A percentile compares a stretch with the other conserved stretches of the same genome.
Evolutionary conservation across 2,888 invertebrate genomes (phyloP).

Genomic region (Oegoconia quadripuncta): DNA sequence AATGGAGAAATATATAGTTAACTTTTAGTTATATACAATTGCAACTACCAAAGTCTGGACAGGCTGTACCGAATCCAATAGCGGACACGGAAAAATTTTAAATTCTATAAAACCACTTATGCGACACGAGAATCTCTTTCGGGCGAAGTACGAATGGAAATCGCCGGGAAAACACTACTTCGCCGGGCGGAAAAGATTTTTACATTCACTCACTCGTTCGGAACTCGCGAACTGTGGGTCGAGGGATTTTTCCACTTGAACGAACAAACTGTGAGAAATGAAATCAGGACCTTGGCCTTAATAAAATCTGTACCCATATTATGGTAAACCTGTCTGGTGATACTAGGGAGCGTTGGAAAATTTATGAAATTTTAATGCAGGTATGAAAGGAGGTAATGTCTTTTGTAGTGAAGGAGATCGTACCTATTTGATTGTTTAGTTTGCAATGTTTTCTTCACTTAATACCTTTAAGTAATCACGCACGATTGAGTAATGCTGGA

Average conservation of each 20-base stretch:
- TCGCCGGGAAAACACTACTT: slow-evolving; percentile 46
- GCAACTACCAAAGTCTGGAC: slow-evolving; percentile 1
- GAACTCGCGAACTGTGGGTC: slow-evolving; percentile 7
- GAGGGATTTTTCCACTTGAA: slow-evolving; percentile 2
- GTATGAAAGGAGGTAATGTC: too few species aligned
- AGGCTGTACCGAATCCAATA: slow-evolving; percentile 2
- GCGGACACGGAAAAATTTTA: slow-evolving; percentile 12
- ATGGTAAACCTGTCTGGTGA: not conserved
- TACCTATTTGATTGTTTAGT: too few species aligned
- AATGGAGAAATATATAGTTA: too few species aligned
- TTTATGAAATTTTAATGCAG: too few species aligned
- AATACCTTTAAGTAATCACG: too few species aligned
- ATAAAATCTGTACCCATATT: not conserved
- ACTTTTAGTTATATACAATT: not conserved
- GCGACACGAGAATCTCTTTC: slow-evolving; percentile 18
- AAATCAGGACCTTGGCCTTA: slow-evolving; percentile 3
- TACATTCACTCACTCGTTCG: slow-evolving; percentile 28
- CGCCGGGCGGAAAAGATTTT: slow-evolving; percentile 38
- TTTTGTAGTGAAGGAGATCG: too few species aligned
- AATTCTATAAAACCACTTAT: slow-evolving; percentile 24
- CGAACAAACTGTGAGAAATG: slow-evolving; percentile 4
- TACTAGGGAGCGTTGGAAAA: not conserved
- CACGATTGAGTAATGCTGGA: too few species aligned
- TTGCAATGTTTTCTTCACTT: too few species aligned
- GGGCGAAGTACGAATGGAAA: slow-evolving; percentile 37